Base-by-base conservation (phyloP, 92 coral and sea anemone genomes). In the Porites rus region DNA sequence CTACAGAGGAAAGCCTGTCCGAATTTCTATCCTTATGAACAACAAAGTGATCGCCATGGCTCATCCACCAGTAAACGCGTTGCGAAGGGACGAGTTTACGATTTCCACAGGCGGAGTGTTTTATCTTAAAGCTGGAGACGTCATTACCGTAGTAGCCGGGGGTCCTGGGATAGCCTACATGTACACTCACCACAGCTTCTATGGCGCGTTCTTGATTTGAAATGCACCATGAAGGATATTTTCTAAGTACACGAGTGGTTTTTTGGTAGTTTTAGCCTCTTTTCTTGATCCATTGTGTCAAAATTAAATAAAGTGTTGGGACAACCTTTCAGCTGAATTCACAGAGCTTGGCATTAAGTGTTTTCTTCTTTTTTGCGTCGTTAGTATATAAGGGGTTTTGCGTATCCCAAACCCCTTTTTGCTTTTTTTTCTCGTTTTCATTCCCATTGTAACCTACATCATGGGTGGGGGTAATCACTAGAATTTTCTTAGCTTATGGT, bases 121-220 rank as follows among this genome's bases (percentile, higher is more conserved):
- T n/a, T 8, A 64, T 72, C 73, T 78, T 0, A 78, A 78, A 25
- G 83, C 74, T 11, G 83, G 73, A 51, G 83, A 78, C 73, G 83
- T 78, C 83, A 78, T 79, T 1, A 79, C 74, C 0, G 74, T 66
- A 6, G 83, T 22, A 22, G 24, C 24, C 24, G 24, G 24, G 24
- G 24, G 24, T 22, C 24, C 24, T 17, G 74, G 74, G 65, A 66
- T 51, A 51, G 65, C 52, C 5, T 66, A 1, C 73, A 79, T 79
- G 84, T 2, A 12, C 0, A 20, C 74, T 18, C 51, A 51, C 20
- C 84, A 79, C 84, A 79, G 84, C 72, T 79, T 66, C 65, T 79
- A 66, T 79, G 84, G 84, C 38, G 84, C 84, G 19, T 79, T 79
- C 24, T 79, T 79, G 64, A 79, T 79, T 10, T 79, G 25, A 79